These are phyloP conservation scores for Euglossa dilemma DNA, from an alignment of 1,140 invertebrate species.

Conservation along the genomic window DNA sequence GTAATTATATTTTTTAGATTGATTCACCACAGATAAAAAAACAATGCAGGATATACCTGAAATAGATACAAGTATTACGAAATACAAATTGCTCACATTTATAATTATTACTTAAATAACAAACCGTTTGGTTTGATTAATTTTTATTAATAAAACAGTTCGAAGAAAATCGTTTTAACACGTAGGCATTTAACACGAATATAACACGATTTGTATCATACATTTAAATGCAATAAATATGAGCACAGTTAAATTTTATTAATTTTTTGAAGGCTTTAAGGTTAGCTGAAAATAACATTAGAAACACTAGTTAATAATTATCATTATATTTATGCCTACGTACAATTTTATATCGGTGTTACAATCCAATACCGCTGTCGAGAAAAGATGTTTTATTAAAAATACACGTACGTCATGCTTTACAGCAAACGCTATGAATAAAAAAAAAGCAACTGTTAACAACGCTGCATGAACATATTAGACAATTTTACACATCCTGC, in stretches of 20 bases:
- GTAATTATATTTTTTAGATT: not conserved
- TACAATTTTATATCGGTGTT: not conserved
- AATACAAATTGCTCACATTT: not conserved
- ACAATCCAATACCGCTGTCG: not conserved
- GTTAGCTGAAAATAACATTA: conserved; percentile 33
- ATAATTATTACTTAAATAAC: not conserved
- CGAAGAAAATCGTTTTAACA: not conserved
- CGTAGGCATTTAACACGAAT: not conserved
- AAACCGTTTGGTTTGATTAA: not conserved
- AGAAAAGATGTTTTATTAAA: conserved; percentile 5
- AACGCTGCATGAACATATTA: not conserved
- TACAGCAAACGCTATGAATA: not conserved
- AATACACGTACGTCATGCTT: not conserved
- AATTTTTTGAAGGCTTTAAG: not conserved
- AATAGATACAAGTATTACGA: not conserved
- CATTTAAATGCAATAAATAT: not conserved
- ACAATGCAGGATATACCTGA: not conserved
- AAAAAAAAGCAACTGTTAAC: not conserved
- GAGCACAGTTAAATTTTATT: not conserved
- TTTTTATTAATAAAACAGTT: not conserved
- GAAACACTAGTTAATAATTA: conserved; percentile 21
- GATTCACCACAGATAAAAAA: not conserved
- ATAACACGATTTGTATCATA: not conserved
- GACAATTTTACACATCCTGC: not conserved
- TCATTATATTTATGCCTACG: not conserved